Evolutionary conservation across 2,113 vertebrate species (phyloP).

Genomic region (Entelurus aequoreus): DNA sequence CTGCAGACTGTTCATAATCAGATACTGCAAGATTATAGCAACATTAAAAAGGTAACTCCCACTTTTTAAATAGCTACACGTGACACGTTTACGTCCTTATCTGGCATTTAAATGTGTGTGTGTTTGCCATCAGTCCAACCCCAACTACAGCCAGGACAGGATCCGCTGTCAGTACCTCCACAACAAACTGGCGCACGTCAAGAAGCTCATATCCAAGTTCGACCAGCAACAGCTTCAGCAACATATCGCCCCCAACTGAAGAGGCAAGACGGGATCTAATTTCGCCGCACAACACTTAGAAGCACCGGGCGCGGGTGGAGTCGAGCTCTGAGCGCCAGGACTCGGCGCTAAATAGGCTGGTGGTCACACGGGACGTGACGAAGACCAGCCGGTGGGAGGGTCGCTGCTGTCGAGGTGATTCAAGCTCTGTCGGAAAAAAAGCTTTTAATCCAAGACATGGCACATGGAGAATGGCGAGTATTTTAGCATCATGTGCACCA

Average conservation of each 20-base stretch:
- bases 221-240: constrained; percentile 79
- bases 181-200: constrained; percentile 93
- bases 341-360: not conserved
- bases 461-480: too few species aligned
- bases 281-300: not conserved
- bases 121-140: constrained; percentile 74
- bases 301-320: not conserved
- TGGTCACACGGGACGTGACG: not conserved
- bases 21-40: constrained; percentile 86
- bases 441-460: too few species aligned
- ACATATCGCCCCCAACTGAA: constrained; percentile 21
- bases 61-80: not conserved
- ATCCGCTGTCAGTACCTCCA: constrained; percentile 90
- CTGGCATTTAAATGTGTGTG: not conserved
- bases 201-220: constrained; percentile 87
- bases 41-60: constrained; percentile 86
- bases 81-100: not conserved
- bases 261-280: not conserved
- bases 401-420: not conserved
- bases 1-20: constrained; percentile 83
- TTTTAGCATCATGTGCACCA: too few species aligned
- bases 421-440: not conserved
- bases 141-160: constrained; percentile 87
- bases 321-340: not conserved
- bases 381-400: too few species aligned